Evolutionary conservation across 1,140 invertebrate species (phyloP).

Genomic region (Apis cerana): DNA sequence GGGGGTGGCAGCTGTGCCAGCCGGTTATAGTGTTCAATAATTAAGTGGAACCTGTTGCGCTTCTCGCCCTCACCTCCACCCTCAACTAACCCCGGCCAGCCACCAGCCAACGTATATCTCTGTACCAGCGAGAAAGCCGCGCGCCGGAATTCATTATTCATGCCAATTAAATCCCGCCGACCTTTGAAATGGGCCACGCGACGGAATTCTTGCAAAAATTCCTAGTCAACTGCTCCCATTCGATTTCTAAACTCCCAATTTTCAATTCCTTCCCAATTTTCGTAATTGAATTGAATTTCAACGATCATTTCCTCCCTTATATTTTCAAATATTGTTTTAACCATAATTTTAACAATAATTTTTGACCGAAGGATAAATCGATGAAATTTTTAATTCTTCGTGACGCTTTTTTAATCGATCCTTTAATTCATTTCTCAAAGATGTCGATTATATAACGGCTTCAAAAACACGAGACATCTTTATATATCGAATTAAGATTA

Average conservation of each 20-base stretch:
- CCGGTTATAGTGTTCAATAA: slow-evolving; percentile 79
- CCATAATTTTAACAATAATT: too few species aligned
- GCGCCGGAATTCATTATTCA: slow-evolving; percentile 72
- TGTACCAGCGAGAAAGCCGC: slow-evolving; percentile 16
- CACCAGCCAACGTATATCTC: slow-evolving; percentile 34
- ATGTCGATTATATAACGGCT: too few species aligned
- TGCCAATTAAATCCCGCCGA: slow-evolving; percentile 70
- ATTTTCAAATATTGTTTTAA: too few species aligned
- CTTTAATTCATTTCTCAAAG: too few species aligned
- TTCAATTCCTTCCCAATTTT: too few species aligned
- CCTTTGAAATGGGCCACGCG: slow-evolving; percentile 1
- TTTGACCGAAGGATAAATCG: too few species aligned
- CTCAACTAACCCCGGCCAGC: slow-evolving; percentile 59
- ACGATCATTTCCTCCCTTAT: too few species aligned
- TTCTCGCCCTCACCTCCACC: slow-evolving; percentile 70
- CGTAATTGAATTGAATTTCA: neutral
- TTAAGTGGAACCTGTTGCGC: slow-evolving; percentile 81
- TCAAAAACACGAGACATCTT: too few species aligned
- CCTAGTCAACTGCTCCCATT: neutral
- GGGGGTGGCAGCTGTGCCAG: slow-evolving; percentile 62
- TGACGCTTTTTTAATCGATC: too few species aligned
- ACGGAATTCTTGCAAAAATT: neutral
- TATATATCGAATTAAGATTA: too few species aligned
- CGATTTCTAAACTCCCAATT: too few species aligned
- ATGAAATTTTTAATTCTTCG: too few species aligned